phyloP scores from a whole-genome alignment of 2,797 vertebrate species.

The Selene dorsalis region DNA sequence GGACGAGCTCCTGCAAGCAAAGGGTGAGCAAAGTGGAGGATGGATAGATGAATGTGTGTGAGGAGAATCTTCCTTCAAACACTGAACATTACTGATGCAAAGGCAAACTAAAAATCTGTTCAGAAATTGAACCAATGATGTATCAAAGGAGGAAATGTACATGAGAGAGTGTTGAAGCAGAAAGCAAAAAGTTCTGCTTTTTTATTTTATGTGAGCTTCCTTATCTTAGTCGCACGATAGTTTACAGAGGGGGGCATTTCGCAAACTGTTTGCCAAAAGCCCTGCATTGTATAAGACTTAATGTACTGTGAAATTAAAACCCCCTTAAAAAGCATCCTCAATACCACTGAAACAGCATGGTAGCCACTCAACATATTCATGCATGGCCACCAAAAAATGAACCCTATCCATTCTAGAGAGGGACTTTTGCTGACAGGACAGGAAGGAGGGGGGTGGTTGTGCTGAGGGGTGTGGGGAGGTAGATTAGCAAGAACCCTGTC shows the following conservation, averaged over 20 bases:
- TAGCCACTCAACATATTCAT: slow-evolving; percentile 74
- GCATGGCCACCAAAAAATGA: slow-evolving; percentile 76
- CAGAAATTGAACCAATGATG: slow-evolving; percentile 44
- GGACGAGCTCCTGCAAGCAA: slow-evolving; percentile 15
- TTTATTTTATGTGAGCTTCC: slow-evolving; percentile 55
- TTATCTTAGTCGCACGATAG: slow-evolving; percentile 71
- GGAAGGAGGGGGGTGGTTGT: slow-evolving; percentile 19
- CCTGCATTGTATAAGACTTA: slow-evolving; percentile 78
- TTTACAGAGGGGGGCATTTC: slow-evolving; percentile 64
- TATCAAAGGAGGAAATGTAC: slow-evolving; percentile 45
- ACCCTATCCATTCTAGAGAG: slow-evolving; percentile 67
- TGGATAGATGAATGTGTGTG: not conserved
- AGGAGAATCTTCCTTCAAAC: not conserved
- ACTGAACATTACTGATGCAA: slow-evolving; percentile 12
- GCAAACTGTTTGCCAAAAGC: slow-evolving; percentile 75
- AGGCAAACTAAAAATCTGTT: slow-evolving; percentile 9
- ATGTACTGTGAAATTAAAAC: slow-evolving; percentile 84
- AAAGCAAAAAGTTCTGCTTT: slow-evolving; percentile 49
- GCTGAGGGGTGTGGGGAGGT: not conserved
- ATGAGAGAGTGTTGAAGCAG: slow-evolving; percentile 55
- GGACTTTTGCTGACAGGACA: slow-evolving; percentile 58
- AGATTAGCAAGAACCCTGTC: slow-evolving; percentile 1
- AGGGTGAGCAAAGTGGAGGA: not conserved
- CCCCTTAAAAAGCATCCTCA: slow-evolving; percentile 67
- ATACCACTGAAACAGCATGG: slow-evolving; percentile 68